Evolutionary conservation across 2,797 vertebrate species (phyloP).

Genomic region (Avahi laniger): DNA sequence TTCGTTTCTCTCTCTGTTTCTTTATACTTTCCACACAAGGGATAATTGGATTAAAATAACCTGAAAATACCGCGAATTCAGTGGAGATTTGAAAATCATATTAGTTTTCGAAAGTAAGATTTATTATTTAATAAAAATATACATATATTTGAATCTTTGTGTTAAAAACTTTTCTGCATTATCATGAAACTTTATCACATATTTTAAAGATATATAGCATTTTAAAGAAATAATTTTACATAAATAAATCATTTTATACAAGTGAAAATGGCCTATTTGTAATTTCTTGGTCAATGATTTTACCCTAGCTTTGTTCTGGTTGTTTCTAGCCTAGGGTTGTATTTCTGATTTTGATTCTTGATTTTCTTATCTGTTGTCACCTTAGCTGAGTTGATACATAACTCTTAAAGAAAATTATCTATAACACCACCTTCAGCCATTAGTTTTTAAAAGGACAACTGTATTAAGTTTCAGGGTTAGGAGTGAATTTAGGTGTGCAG

Average conservation of each 20-base stretch:
- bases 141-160: neutral
- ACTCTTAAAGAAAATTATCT: neutral
- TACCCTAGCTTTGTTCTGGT: neutral
- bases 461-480: neutral
- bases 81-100: neutral
- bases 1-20: neutral
- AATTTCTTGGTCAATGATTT: neutral
- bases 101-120: neutral
- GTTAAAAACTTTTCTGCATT: neutral
- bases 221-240: neutral
- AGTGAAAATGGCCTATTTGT: neutral
- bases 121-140: neutral
- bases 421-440: neutral
- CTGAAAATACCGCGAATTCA: neutral
- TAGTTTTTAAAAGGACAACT: neutral
- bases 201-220: neutral
- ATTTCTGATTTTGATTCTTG: neutral
- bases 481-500: neutral
- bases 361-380: neutral
- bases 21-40: neutral
- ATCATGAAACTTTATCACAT: neutral
- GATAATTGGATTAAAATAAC: neutral
- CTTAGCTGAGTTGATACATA: neutral
- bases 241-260: neutral
- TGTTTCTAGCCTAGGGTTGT: neutral